Base-by-base conservation (phyloP, 2,797 vertebrate species). In the Tamandua tetradactyla region DNA sequence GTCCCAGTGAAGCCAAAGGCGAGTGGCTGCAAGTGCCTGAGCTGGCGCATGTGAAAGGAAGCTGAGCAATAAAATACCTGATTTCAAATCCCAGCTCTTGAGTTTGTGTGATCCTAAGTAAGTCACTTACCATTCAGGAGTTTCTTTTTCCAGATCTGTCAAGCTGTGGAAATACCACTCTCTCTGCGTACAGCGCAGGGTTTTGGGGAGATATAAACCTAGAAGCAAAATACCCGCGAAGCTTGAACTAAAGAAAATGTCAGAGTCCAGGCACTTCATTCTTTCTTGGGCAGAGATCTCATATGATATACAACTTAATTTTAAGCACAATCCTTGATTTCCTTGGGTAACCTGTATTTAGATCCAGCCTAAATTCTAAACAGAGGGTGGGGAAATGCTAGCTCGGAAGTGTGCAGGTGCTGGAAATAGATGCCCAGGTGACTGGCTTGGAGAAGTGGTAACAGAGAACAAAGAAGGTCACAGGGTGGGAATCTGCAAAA, bases 401-500 rank as follows among this genome's bases (percentile, higher is more conserved):
- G 22, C 64, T 35, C 83, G 83, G 40, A 23, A 66, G 5, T 25
- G 11, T 44, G 44, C 71, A 40, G 17, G 23, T 47, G 59, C 35
- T 47, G 23, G 69, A 88, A 82, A 74, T 32, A 75, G 55, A 64
- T 2, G 0, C 15, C 35, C 11, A 55, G 80, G 35, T 49, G 42
- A 76, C 44, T 57, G 76, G 78, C 68, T 95, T 75, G 59, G 7
- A 74, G 71, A 92, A 81, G 49, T 40, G 57, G 44, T 27, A 72
- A 87, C n/a, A 49, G 83, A 93, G 66, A 91, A 89, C 83, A 95
- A 91, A 95, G 72, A 71, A 74, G 81, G 18, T 85, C 89, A 78
- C 64, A 84, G 69, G 20, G 47, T 22, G 35, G 76, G 76, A 94
- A 69, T 83, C 71, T 84, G 71, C 42, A 66, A 95, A 40, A 82